Percentiles rank a stretch among this genome's conserved stretches.
These are phyloP conservation scores for Sebastolobus alascanus DNA, from an alignment of 2,797 vertebrate species.

Conservation along the genomic window DNA sequence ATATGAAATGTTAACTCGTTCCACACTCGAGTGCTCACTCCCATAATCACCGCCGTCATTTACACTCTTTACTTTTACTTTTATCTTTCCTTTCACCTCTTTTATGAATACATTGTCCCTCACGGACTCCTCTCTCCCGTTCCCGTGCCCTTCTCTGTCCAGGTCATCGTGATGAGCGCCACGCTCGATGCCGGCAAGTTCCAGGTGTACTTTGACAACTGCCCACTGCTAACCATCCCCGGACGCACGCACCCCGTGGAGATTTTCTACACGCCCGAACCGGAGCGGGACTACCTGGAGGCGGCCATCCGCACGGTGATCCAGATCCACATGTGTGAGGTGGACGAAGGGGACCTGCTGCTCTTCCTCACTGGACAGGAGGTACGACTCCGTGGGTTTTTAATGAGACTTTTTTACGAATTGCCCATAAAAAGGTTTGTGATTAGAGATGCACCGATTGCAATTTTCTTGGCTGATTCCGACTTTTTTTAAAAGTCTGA, in stretches of 20 bases:
- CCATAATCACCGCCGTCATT: constrained; percentile 25
- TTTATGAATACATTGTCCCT: constrained; percentile 9
- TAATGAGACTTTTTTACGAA: not conserved
- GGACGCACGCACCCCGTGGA: constrained; percentile 97
- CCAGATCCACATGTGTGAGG: constrained; percentile 98
- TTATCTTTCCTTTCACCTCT: constrained; percentile 23
- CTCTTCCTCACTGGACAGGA: constrained; percentile 97
- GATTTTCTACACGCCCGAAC: constrained; percentile 98
- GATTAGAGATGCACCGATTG: not conserved
- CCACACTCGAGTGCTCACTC: constrained; percentile 25
- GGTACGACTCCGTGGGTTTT: constrained; percentile 77
- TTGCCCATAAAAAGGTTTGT: too few species aligned
- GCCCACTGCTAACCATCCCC: constrained; percentile 95
- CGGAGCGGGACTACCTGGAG: constrained; percentile 96
- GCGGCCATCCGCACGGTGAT: constrained; percentile 96
- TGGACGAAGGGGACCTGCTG: constrained; percentile 93
- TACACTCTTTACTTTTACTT: constrained; percentile 21
- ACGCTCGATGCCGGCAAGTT: constrained; percentile 97
- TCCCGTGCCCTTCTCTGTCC: constrained; percentile 2
- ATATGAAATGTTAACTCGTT: constrained; percentile 44
- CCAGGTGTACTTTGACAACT: constrained; percentile 97
- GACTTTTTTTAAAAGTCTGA: not conserved
- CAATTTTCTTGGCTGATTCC: not conserved
- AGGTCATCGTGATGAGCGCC: constrained; percentile 99
- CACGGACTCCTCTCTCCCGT: not conserved